Evolutionary conservation across 2,113 vertebrate species (phyloP).

Genomic region (Lophotis ruficrista): DNA sequence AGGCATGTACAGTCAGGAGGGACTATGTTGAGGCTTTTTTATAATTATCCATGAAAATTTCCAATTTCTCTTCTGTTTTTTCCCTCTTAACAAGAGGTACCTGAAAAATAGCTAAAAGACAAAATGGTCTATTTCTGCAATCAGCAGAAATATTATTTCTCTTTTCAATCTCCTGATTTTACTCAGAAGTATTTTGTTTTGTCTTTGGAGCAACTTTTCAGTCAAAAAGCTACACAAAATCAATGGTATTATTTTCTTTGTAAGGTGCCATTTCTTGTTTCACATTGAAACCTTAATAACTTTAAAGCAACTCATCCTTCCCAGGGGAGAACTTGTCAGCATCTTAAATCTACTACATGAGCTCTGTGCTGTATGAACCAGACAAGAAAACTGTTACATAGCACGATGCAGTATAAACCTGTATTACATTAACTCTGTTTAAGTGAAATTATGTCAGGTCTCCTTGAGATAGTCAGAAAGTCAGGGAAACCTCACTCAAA

Average conservation of each 20-base stretch:
- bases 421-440: background rate
- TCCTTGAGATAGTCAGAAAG: background rate
- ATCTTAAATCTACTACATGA: background rate
- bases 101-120: background rate
- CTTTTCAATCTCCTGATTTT: background rate
- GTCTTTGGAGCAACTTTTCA: background rate
- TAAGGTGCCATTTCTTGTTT: background rate
- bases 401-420: background rate
- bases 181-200: background rate
- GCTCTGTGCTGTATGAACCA: background rate
- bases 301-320: background rate
- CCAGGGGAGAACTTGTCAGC: background rate
- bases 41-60: background rate
- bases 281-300: background rate
- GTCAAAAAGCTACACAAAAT: conserved; percentile 16
- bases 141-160: background rate
- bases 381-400: background rate
- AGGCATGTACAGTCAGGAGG: background rate
- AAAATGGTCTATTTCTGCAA: background rate
- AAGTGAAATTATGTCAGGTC: background rate
- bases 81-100: background rate
- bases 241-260: background rate
- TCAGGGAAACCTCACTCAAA: background rate
- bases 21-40: background rate
- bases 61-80: background rate